Evolutionary conservation across 2,888 invertebrate species (phyloP).

Genomic region (Willowsia nigromaculata): DNA sequence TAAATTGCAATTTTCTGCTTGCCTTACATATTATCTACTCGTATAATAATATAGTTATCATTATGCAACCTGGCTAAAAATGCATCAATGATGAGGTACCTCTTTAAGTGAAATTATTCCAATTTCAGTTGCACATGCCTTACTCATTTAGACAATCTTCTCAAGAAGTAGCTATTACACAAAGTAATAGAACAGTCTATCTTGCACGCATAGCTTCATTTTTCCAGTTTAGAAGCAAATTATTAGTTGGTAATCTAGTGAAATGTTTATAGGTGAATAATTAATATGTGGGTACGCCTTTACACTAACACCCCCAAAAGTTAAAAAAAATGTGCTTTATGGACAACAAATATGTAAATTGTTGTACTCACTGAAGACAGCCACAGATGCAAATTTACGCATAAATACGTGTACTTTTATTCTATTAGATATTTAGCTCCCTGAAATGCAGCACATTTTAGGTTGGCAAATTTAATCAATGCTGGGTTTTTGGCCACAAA

Average conservation of each 20-base stretch:
- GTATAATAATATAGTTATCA: background rate
- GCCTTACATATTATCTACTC: too few relatives aligned
- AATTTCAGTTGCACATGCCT: background rate
- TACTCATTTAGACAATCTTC: background rate
- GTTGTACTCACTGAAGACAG: too few relatives aligned
- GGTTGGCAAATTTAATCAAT: too few relatives aligned
- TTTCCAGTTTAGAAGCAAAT: background rate
- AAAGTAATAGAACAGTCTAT: too few relatives aligned
- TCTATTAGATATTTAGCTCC: too few relatives aligned
- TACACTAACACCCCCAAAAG: background rate
- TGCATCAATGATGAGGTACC: slow-evolving; percentile 27
- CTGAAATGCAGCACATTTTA: too few relatives aligned
- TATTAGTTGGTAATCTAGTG: background rate
- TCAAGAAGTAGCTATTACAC: background rate
- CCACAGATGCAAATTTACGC: too few relatives aligned
- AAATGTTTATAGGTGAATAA: background rate
- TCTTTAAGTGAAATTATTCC: background rate
- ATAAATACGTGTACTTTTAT: too few relatives aligned
- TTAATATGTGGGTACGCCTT: background rate
- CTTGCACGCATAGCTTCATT: background rate
- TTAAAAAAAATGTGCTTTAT: too few relatives aligned
- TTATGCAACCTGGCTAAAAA: background rate
- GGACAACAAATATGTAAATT: too few relatives aligned
- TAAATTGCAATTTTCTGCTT: too few relatives aligned
- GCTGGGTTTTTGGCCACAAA: too few relatives aligned